Evolutionary conservation across 2,888 invertebrate genomes (phyloP).

Genomic region (Antheraea assamensis): DNA sequence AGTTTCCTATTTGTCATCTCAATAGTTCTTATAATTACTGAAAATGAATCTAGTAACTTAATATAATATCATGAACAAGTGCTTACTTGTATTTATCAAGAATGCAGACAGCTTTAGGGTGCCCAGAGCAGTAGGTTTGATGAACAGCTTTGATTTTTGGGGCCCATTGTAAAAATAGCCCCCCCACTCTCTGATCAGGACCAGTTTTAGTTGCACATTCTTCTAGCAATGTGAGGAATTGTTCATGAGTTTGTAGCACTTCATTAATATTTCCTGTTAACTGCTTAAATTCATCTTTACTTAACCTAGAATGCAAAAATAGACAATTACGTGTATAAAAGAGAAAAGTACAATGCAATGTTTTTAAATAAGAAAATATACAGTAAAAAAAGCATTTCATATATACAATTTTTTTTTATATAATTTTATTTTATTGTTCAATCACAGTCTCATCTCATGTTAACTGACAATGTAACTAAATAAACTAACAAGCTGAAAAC

Average conservation of each 20-base stretch:
- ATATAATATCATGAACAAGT: not conserved
- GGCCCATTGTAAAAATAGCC: slow-evolving; percentile 93
- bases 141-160: slow-evolving; percentile 92
- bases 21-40: too few relatives aligned
- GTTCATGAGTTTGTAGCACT: slow-evolving; percentile 92
- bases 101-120: slow-evolving; percentile 96
- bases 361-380: too few relatives aligned
- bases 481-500: too few relatives aligned
- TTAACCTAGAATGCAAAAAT: slow-evolving; percentile 83
- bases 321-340: not conserved
- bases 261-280: slow-evolving; percentile 95
- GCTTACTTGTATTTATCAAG: slow-evolving; percentile 95
- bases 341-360: not conserved
- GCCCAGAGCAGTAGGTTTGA: slow-evolving; percentile 94
- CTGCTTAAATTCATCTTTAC: slow-evolving; percentile 92
- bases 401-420: not conserved
- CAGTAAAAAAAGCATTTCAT: not conserved
- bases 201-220: slow-evolving; percentile 88
- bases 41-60: not conserved
- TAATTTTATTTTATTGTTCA: not conserved
- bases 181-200: slow-evolving; percentile 93
- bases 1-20: too few relatives aligned
- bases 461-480: not conserved
- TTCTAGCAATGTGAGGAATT: slow-evolving; percentile 89
- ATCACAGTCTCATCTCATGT: not conserved